Conservation (phyloP, 2,113 vertebrate genomes). For the Typhlomys cinereus region DNA sequence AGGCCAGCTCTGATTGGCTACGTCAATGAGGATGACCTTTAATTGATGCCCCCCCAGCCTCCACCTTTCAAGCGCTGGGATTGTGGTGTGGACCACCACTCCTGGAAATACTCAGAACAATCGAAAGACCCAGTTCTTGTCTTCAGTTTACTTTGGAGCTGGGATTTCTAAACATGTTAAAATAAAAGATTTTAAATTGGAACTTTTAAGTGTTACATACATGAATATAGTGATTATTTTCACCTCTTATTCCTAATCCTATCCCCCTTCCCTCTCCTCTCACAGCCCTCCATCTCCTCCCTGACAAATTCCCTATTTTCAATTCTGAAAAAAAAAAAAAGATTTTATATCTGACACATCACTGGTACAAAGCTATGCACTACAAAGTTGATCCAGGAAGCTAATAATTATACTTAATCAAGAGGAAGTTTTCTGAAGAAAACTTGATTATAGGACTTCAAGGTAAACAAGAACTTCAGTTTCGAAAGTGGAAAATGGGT, state of each 20-base stretch:
- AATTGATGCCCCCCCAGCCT: neutral
- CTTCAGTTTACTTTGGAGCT: neutral
- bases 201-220: too few species aligned
- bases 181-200: neutral
- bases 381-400: neutral
- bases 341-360: neutral
- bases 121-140: neutral
- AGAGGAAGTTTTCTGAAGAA: neutral
- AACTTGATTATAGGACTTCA: too few species aligned
- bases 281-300: too few species aligned
- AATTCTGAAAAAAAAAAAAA: neutral
- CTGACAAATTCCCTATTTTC: too few species aligned
- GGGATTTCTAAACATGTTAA: neutral
- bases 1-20: neutral
- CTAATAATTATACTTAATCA: rapidly evolving
- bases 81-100: neutral
- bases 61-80: neutral
- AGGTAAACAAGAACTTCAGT: neutral
- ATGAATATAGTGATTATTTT: too few species aligned
- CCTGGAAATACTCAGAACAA: neutral
- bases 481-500: neutral
- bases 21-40: neutral
- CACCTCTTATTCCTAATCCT: too few species aligned
- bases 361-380: too few species aligned
- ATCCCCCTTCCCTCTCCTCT: too few species aligned